Conservation (phyloP, 1,140 invertebrate genomes). For the Acromyrmex heyeri region DNA sequence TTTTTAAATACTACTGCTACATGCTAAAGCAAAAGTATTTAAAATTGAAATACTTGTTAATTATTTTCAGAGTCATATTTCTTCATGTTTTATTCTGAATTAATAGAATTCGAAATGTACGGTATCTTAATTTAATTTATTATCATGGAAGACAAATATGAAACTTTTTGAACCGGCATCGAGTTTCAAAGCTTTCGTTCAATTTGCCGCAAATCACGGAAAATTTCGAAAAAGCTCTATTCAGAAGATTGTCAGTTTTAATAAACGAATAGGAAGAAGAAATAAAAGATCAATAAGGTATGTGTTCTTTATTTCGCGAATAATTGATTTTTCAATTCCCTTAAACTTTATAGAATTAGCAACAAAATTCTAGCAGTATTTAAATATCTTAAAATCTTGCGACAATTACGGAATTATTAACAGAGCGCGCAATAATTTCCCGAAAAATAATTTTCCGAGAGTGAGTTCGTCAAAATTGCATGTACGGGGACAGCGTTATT, state of each 20-base stretch:
- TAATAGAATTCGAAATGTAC: no score
- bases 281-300: background rate
- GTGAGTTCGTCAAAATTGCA: background rate
- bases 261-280: constrained; percentile 1
- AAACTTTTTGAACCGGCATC: background rate
- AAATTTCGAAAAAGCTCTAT: background rate
- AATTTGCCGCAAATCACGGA: constrained; percentile 3
- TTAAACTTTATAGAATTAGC: background rate
- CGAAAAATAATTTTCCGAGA: background rate
- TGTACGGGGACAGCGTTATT: background rate
- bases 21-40: background rate
- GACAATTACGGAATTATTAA: constrained; percentile 1
- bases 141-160: background rate
- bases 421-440: background rate
- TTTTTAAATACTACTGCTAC: background rate
- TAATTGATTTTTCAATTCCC: background rate
- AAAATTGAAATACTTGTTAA: background rate
- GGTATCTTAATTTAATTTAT: constrained; percentile 15
- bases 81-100: no score
- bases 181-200: constrained; percentile 32
- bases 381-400: background rate
- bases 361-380: constrained; percentile 1
- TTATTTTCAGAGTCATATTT: no score
- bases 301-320: background rate
- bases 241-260: background rate